A percentile compares a stretch with the other conserved stretches of the same genome.
Evolutionary conservation across 2,888 invertebrate species (phyloP).

Genomic region (Scrobipalpa costella): DNA sequence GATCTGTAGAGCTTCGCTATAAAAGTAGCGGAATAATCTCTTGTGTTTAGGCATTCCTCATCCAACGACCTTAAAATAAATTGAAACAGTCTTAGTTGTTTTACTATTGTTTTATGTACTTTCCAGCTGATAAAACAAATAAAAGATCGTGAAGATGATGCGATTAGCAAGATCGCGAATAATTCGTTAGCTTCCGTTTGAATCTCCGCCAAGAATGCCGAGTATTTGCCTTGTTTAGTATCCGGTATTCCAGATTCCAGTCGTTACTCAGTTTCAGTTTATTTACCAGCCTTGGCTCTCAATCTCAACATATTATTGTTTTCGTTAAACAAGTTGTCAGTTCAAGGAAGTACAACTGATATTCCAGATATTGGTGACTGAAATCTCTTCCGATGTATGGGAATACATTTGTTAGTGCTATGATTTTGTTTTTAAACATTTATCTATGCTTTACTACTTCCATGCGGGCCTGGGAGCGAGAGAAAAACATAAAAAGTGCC

Average conservation of each 20-base stretch:
- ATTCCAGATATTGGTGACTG: neutral
- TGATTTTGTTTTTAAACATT: no score
- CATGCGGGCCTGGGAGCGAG: no score
- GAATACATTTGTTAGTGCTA: no score
- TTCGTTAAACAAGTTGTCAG: slow-evolving; percentile 19
- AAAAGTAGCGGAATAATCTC: no score
- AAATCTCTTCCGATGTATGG: no score
- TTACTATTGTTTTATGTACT: no score
- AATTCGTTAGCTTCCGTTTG: slow-evolving; percentile 51
- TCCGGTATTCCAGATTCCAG: slow-evolving; percentile 30
- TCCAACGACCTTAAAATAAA: no score
- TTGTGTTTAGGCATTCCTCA: no score
- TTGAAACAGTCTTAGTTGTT: no score
- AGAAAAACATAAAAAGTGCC: no score
- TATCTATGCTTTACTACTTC: no score
- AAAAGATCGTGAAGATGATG: neutral
- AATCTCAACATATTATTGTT: neutral
- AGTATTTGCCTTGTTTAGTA: slow-evolving; percentile 46
- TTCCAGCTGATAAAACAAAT: neutral
- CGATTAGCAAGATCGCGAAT: slow-evolving; percentile 18
- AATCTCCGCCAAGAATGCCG: slow-evolving; percentile 52
- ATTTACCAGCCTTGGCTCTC: slow-evolving; percentile 10
- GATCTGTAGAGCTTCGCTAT: no score
- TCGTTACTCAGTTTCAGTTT: slow-evolving; percentile 30
- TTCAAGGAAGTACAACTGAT: slow-evolving; percentile 6